Percentiles rank a stretch among this genome's conserved stretches.
Evolutionary conservation across 2,888 invertebrate genomes (phyloP).

Genomic region (Marronus borbonicus): DNA sequence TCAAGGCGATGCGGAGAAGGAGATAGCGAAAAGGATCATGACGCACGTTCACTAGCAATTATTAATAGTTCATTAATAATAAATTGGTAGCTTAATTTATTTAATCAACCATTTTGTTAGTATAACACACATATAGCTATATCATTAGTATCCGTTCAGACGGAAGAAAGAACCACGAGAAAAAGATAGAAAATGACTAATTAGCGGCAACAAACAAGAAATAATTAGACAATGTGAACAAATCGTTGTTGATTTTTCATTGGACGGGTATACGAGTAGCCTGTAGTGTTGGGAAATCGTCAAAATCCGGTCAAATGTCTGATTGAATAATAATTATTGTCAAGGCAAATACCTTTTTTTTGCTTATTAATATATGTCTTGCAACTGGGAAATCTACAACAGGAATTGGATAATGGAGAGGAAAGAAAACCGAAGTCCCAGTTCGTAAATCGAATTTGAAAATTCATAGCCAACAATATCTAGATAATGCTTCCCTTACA

Average conservation of each 20-base stretch:
- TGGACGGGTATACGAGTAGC: too few species aligned
- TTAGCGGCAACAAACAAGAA: conserved; percentile 51
- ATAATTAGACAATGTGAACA: conserved; percentile 53
- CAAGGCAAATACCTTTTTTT: too few species aligned
- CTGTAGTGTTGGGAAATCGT: too few species aligned
- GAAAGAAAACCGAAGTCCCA: too few species aligned
- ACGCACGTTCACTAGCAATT: conserved; percentile 39
- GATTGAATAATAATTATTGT: too few species aligned
- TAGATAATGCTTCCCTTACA: too few species aligned
- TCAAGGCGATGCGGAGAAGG: not conserved
- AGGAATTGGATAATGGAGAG: not conserved
- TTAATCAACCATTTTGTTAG: conserved; percentile 52
- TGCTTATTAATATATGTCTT: not conserved
- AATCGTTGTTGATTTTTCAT: conserved; percentile 31
- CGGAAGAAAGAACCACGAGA: not conserved
- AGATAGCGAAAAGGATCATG: conserved; percentile 35
- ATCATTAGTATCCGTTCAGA: conserved; percentile 48
- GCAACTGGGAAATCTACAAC: not conserved
- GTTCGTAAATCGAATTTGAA: too few species aligned
- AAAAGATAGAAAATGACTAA: conserved; percentile 49
- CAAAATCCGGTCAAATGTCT: too few species aligned
- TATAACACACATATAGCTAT: conserved; percentile 35
- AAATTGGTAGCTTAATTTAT: conserved; percentile 53
- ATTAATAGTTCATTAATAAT: conserved; percentile 53
- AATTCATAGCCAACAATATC: too few species aligned